A percentile compares a stretch with the other conserved stretches of the same genome.
Conservation (phyloP, 2,888 invertebrate genomes). For the Callosobruchus maculatus region DNA sequence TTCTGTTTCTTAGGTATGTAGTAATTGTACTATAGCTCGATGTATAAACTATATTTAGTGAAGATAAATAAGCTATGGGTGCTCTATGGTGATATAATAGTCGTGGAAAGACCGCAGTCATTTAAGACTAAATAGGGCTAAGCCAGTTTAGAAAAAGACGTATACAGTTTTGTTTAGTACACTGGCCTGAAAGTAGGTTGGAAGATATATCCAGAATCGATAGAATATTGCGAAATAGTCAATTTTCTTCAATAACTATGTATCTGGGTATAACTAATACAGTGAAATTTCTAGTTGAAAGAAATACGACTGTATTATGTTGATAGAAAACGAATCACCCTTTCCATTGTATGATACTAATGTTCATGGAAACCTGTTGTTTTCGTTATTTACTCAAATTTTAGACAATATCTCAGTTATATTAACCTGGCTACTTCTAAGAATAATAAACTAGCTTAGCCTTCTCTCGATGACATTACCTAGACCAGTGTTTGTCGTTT, state of each 20-base stretch:
- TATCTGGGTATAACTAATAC: no score
- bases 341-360: no score
- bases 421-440: not conserved
- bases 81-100: constrained; percentile 10
- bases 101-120: not conserved
- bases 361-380: no score
- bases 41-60: constrained; percentile 25
- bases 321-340: no score
- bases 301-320: no score
- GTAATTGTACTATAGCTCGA: constrained; percentile 25
- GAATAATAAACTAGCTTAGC: not conserved
- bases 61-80: constrained; percentile 15
- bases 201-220: no score
- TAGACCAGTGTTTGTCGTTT: not conserved
- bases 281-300: no score
- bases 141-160: not conserved
- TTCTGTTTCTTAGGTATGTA: constrained; percentile 7
- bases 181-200: not conserved
- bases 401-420: no score
- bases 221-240: no score
- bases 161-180: not conserved
- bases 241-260: no score
- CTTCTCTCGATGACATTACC: not conserved
- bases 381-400: no score
- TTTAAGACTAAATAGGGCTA: not conserved